Evolutionary conservation across 2,888 invertebrate genomes (phyloP), one percentile per base, ranked within the genome.

Genomic region (Callinectes sapidus): DNA sequence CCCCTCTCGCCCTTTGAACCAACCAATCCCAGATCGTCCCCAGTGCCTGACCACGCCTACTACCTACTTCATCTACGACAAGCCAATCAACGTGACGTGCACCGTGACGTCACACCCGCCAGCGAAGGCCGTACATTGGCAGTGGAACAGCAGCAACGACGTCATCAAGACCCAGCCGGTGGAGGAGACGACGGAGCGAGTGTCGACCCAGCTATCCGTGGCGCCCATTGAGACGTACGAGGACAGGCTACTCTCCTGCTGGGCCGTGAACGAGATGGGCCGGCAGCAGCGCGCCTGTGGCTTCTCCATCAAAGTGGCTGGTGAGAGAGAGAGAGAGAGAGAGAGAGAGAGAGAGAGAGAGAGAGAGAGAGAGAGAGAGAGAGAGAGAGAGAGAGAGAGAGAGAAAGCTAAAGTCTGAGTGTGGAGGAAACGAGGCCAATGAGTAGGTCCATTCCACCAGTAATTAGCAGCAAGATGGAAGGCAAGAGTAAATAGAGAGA

Each of bases 31-130:
- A 94, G 94, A 94, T 61, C 91, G 92, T n/a, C 94, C 94, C 0
- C 89, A 92, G 23, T 94, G 94, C 77, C 86, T 91, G 77, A 94
- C 92, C 10, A 77, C 94, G 10, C 92, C 94, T 2, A 94, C 92
- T 55, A 94, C 94, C 5, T 94, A 91, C 92, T 94, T 94, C 90
- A 90, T 94, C 48, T 94, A 94, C 91, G 92, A 94, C 89, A 81
- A 94, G 81, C 94, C 94, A 6, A 94, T 94, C 92, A 94, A 92
- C 92, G 94, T 94, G 28, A 92, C 92, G 6, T 94, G 94, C 77
- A 90, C 91, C 54, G 91, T 94, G 28, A 61, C 94, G 32, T 92
- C 94, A 13, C 92, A 92, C 81, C 94, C 94, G 23, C 92, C 92
- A 39, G 92, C 92, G 71, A 55, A 66, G 32, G 91, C 89, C 61